Percentiles rank a stretch among this genome's conserved stretches.
These are phyloP conservation scores for Acronicta leporina DNA, from an alignment of 2,888 invertebrate genomes.

Conservation along the genomic window DNA sequence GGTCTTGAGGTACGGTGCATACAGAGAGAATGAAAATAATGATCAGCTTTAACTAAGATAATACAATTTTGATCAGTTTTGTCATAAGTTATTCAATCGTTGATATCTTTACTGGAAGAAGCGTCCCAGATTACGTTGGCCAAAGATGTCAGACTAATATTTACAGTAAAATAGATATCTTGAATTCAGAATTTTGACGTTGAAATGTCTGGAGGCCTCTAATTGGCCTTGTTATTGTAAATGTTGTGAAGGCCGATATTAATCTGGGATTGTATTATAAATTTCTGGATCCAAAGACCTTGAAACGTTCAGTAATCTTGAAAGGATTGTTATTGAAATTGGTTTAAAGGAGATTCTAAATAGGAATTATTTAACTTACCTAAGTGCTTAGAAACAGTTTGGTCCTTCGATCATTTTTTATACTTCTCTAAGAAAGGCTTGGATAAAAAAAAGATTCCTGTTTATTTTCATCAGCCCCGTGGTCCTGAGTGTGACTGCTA, in stretches of 20 bases:
- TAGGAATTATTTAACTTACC: not conserved
- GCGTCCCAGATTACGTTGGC: not conserved
- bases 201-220: constrained; percentile 15
- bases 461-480: too few relatives aligned
- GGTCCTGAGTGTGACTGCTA: too few relatives aligned
- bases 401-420: too few relatives aligned
- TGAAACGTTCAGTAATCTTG: constrained; percentile 18
- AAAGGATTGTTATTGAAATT: constrained; percentile 13
- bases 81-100: not conserved
- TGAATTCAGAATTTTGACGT: constrained; percentile 16
- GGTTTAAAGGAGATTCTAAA: constrained; percentile 9
- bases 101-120: not conserved
- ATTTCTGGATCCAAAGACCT: constrained; percentile 12
- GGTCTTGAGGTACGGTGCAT: too few relatives aligned
- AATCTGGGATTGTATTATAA: constrained; percentile 27
- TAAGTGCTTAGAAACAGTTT: too few relatives aligned
- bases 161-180: not conserved
- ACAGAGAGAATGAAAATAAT: too few relatives aligned
- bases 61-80: too few relatives aligned
- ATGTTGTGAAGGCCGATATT: constrained; percentile 24
- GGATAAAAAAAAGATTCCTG: too few relatives aligned
- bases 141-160: constrained; percentile 1
- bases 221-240: constrained; percentile 20
- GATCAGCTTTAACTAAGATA: too few relatives aligned
- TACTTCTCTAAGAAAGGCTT: too few relatives aligned